Evolutionary conservation across 2,113 vertebrate species (phyloP), one percentile per base, ranked within the genome.

Genomic region (Drymodes brunneopygia): DNA sequence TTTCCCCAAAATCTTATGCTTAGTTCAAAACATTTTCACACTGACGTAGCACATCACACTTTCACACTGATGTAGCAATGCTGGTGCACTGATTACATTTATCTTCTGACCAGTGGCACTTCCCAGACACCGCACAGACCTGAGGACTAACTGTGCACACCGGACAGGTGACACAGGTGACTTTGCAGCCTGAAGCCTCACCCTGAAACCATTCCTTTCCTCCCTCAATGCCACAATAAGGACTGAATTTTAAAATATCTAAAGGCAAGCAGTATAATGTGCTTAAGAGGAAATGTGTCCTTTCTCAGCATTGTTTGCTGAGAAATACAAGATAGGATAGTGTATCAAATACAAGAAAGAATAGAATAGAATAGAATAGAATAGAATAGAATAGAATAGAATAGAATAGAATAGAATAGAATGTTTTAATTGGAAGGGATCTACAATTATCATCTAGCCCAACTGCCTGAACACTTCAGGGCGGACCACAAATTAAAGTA

Each of bases 281-380:
- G 2, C 7, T 48, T 85, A 61, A 65, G 0, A 2, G 35, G 42
- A 45, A 61, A 33, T 0, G 0, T 66, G 24, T 70, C 27, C 31
- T 90, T 93, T 77, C 61, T 64, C 48, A 45, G 31, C 13, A 21
- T 12, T 69, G 11, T 54, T 86, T 72, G 44, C 11, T 56, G 4
- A 56, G 44, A 77, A 56, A 67, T 45, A 15, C 15, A 20, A 8
- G 24, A 18, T 25, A 25, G 78, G 1, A 61, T 7, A n/a, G n/a
- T n/a, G n/a, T n/a, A n/a, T n/a, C n/a, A n/a, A n/a, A n/a, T n/a
- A n/a, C n/a, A n/a, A n/a, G n/a, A n/a, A n/a, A n/a, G 61, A 21
- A 24, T 11, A 15, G 72, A 9, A 17, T 25, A 11, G 79, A 5
- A 35, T 10, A 4, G 78, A 24, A 31, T 22, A 24, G 66, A 24